Base-by-base conservation (phyloP, 2,797 vertebrate genomes). In the Gymnodraco acuticeps region DNA sequence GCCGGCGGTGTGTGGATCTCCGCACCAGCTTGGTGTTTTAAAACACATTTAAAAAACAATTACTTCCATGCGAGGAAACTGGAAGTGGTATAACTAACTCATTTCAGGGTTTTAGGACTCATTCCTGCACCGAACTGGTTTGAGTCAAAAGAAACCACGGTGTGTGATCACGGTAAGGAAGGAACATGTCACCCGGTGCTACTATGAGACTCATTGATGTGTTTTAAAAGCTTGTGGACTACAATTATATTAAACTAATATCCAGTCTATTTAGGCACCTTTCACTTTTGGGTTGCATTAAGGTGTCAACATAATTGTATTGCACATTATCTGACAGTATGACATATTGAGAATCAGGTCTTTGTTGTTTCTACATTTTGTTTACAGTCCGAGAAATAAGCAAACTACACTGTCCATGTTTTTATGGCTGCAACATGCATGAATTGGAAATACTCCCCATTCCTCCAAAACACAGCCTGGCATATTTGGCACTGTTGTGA, bases 361-460 rank as follows among this genome's bases (percentile, higher is more conserved):
- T 5, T 13, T 2, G 17, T 47, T 17, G 10, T 10, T 31, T 20
- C 10, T 23, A 20, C 20, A 5, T 17, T 45, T 33, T 12, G 11
- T 55, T 72, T 38, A 63, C 13, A 62, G 7, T 38, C 9, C 14
- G 17, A 55, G 19, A 42, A 5, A 64, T 73, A 48, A 42, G 48
- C n/a, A 41, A 14, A 60, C 27, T 10, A 3, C 12, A 20, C 33
- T 15, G n/a, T 10, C 33, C 10, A 43, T 17, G 27, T 47, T 41
- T 41, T 55, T 33, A 31, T 68, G 42, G 41, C 19, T 53, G 45
- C 12, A 19, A 9, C 47, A 45, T 51, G 19, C 9, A 13, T 58
- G 16, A 58, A 48, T 31, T 20, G 20, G 19, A 61, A 54, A 53
- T 10, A 42, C 47, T 43, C 9, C 14, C 6, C 9, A 13, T 16